phyloP scores from a whole-genome alignment of 2,113 vertebrate genomes.

The Gallinago jamesoni region DNA sequence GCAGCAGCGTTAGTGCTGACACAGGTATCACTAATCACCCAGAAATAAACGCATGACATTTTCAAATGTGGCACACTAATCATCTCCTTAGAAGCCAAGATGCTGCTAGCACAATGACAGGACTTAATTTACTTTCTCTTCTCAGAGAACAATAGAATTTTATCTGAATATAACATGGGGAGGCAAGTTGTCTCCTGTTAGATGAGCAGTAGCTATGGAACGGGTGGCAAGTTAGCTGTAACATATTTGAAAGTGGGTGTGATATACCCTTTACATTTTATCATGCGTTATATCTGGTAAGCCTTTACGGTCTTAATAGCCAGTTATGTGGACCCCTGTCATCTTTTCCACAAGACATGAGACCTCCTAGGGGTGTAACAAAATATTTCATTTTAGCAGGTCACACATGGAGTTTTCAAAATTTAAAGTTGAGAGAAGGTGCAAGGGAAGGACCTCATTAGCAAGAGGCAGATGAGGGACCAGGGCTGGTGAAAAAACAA shows the following conservation, averaged over 20 bases:
- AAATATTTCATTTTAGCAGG: neutral
- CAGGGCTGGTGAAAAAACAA: neutral
- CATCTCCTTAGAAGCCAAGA: neutral
- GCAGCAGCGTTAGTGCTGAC: constrained; percentile 5
- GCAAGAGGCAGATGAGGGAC: neutral
- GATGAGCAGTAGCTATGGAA: neutral
- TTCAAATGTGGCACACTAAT: neutral
- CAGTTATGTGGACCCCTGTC: neutral
- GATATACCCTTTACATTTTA: too few relatives aligned
- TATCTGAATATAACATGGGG: neutral
- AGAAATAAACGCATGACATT: neutral
- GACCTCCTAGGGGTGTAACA: neutral
- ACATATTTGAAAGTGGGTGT: neutral
- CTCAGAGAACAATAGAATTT: neutral
- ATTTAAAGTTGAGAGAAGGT: neutral
- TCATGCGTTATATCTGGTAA: neutral
- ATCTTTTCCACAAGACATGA: neutral
- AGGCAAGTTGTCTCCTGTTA: neutral
- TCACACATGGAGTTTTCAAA: neutral
- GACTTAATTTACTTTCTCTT: neutral
- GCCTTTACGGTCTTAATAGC: neutral
- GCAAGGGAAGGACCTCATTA: neutral
- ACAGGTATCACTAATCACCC: constrained; percentile 18
- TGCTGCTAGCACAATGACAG: neutral
- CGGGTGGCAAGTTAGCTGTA: neutral